Percentiles rank a stretch among this genome's conserved stretches.
These are phyloP conservation scores for Oxyura jamaicensis DNA, from an alignment of 2,113 vertebrate species.

Conservation along the genomic window DNA sequence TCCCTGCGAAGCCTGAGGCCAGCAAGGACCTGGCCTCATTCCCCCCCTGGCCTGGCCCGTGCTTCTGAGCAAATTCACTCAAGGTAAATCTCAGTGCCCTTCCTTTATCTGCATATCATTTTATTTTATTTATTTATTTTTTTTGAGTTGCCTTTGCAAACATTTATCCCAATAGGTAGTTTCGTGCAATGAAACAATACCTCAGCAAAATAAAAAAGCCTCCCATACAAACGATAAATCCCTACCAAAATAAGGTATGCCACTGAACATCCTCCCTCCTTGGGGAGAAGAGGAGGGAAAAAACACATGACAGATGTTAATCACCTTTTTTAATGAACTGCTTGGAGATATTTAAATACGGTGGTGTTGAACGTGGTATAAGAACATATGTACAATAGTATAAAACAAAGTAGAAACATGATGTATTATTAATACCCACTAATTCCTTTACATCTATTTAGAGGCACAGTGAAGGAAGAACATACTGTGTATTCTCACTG, in stretches of 20 bases:
- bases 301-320: slow-evolving; percentile 66
- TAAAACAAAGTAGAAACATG: slow-evolving; percentile 69
- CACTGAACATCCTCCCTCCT: slow-evolving; percentile 34
- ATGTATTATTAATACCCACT: slow-evolving; percentile 60
- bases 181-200: slow-evolving; percentile 37
- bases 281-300: slow-evolving; percentile 1
- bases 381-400: slow-evolving; percentile 68
- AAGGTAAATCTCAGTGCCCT: not conserved
- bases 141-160: slow-evolving; percentile 23
- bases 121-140: not conserved
- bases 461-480: slow-evolving; percentile 36
- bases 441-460: slow-evolving; percentile 61
- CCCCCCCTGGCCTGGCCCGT: accelerated
- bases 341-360: slow-evolving; percentile 53
- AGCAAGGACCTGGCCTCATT: not conserved
- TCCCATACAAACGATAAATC: slow-evolving; percentile 25
- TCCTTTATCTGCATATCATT: not conserved
- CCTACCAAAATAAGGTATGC: slow-evolving; percentile 8
- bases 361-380: slow-evolving; percentile 33
- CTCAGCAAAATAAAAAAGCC: slow-evolving; percentile 48
- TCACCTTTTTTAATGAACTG: slow-evolving; percentile 56
- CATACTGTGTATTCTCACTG: slow-evolving; percentile 33
- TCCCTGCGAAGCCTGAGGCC: not conserved
- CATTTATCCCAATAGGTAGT: slow-evolving; percentile 13
- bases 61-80: not conserved